Evolutionary conservation across 2,888 invertebrate genomes (phyloP).

Genomic region (Lasioglossum lativentre): DNA sequence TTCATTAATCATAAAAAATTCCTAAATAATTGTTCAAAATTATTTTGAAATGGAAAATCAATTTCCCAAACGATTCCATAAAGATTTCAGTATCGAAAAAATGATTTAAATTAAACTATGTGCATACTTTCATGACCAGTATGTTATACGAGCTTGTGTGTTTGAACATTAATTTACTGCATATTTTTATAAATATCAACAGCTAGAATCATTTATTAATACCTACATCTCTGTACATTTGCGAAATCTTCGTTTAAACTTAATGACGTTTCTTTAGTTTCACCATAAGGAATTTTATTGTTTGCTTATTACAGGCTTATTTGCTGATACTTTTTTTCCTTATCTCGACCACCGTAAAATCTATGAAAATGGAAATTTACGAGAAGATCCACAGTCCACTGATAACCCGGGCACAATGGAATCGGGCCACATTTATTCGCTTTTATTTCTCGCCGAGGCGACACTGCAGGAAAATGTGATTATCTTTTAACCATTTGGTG

Average conservation of each 20-base stretch:
- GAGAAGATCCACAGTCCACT: background rate
- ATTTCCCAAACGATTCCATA: background rate
- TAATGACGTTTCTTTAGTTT: background rate
- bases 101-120: background rate
- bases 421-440: background rate
- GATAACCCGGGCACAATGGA: background rate
- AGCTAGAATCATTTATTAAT: background rate
- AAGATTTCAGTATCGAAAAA: background rate
- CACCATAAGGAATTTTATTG: background rate
- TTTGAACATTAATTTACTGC: background rate
- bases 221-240: background rate
- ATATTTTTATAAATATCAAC: background rate
- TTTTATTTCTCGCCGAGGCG: background rate
- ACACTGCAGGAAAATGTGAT: background rate
- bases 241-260: background rate
- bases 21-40: background rate
- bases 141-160: background rate
- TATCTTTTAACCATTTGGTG: background rate
- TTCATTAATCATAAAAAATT: background rate
- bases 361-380: conserved; percentile 5
- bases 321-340: background rate
- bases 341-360: background rate
- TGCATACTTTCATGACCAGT: background rate
- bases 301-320: background rate
- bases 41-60: background rate